Evolutionary conservation across 2,888 invertebrate species (phyloP), one percentile per base, ranked within the genome.

Genomic region (Tetragonisca angustula): DNA sequence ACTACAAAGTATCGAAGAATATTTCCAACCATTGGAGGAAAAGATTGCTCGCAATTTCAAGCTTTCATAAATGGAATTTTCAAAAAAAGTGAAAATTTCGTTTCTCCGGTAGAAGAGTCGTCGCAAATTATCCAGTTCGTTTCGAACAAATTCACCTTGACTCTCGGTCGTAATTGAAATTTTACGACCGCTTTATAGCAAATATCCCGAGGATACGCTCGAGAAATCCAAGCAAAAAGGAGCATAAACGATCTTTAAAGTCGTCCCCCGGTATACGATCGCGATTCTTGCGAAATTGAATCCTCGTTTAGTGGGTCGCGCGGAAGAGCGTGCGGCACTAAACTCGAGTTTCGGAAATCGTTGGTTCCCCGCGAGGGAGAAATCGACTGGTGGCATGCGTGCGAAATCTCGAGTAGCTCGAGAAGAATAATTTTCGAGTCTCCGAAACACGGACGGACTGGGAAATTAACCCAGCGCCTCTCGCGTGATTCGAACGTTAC

Each of bases 391-490:
- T 49, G 70, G 62, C 64, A 62, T 85, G 85, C 76, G 79, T 85
- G 84, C 74, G 76, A 69, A 27, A 32, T 64, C 52, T 43, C 68
- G 65, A 62, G 72, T 61, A 67, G 70, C 75, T 79, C 36, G 74
- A 71, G 74, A 71, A 86, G 43, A 90, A 88, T 88, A 82, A 91
- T 91, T 90, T 89, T 77, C 67, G 85, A 79, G 43, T 43, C 43
- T 43, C 9, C 9, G 83, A 62, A 79, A 87, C 87, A 88, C 88
- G 81, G 43, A 43, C 43, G 2, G 43, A 78, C 87, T 87, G 85
- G 79, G 87, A 91, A 93, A 92, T 92, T 90, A 91, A 91, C 87
- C 90, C 73, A 79, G 87, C 92, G 90, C 92, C 92, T 91, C 86
- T 91, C 87, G 92, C 92, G 92, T 93, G 92, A 92, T 91, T 87